Percentiles rank a stretch among this genome's conserved stretches.
Conservation (phyloP, 2,888 invertebrate genomes). For the Agonopterix heracliana region DNA sequence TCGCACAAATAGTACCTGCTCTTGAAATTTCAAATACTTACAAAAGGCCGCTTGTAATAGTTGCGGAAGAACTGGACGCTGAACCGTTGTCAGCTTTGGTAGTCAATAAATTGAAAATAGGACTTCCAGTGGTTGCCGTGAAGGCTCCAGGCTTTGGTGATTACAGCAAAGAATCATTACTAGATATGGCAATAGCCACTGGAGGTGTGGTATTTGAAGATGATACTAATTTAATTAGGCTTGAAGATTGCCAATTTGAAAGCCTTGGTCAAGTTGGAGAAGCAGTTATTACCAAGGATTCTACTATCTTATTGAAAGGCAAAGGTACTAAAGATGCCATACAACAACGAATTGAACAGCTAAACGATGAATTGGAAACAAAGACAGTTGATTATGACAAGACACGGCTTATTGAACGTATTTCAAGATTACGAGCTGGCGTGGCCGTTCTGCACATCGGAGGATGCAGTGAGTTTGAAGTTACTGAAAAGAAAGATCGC, state of each 20-base stretch:
- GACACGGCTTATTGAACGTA: constrained; percentile 90
- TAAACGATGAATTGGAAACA: constrained; percentile 87
- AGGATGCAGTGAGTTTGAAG: constrained; percentile 92
- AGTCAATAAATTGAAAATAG: constrained; percentile 90
- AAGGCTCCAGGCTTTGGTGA: constrained; percentile 98
- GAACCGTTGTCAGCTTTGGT: constrained; percentile 95
- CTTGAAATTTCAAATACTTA: constrained; percentile 94
- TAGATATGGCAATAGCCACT: constrained; percentile 93
- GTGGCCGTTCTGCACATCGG: constrained; percentile 87
- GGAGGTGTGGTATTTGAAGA: constrained; percentile 96
- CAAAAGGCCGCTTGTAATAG: constrained; percentile 94
- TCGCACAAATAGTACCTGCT: constrained; percentile 96
- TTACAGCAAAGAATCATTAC: constrained; percentile 89
- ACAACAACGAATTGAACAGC: constrained; percentile 84
- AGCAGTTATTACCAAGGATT: constrained; percentile 94
- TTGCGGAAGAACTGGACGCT: constrained; percentile 96
- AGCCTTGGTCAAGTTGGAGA: constrained; percentile 92
- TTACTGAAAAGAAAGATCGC: constrained; percentile 96
- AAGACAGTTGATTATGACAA: constrained; percentile 93
- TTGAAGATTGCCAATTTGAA: constrained; percentile 88
- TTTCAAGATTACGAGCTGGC: constrained; percentile 90
- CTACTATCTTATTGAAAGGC: constrained; percentile 81
- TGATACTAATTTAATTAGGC: constrained; percentile 88
- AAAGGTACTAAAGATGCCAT: constrained; percentile 87
- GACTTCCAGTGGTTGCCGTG: constrained; percentile 94